phyloP scores from a whole-genome alignment of 2,888 invertebrate species.

The Agrenia bidenticulata region DNA sequence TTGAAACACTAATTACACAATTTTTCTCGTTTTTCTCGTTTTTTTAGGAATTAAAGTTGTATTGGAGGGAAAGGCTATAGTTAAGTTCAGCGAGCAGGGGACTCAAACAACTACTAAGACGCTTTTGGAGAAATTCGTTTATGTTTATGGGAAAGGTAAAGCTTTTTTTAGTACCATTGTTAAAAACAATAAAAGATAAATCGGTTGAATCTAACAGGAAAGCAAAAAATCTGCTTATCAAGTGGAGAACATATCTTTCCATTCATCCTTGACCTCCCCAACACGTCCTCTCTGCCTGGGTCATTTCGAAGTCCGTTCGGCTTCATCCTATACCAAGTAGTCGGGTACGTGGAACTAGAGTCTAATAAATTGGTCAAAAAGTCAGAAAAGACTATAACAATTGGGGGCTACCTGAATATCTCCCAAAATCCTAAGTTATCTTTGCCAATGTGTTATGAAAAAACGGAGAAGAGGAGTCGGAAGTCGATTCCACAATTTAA shows the following conservation, averaged over 20 bases:
- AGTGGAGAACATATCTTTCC: slow-evolving; percentile 9
- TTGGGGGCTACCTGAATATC: slow-evolving; percentile 11
- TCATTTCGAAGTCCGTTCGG: slow-evolving; percentile 26
- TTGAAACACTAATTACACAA: too few relatives aligned
- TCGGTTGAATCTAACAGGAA: neutral
- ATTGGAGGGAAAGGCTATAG: slow-evolving; percentile 18
- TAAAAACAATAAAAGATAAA: too few relatives aligned
- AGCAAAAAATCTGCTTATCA: neutral
- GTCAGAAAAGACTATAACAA: slow-evolving; percentile 18
- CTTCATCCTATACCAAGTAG: slow-evolving; percentile 15
- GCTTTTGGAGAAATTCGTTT: slow-evolving; percentile 10
- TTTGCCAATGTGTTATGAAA: slow-evolving; percentile 1
- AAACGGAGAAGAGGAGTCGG: slow-evolving; percentile 3
- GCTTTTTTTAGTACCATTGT: neutral
- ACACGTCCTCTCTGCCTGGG: slow-evolving; percentile 12
- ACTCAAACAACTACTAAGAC: slow-evolving; percentile 7
- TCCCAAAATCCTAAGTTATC: neutral
- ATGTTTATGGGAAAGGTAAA: slow-evolving; percentile 12
- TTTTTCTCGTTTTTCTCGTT: neutral
- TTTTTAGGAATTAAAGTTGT: slow-evolving; percentile 20
- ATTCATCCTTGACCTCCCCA: slow-evolving; percentile 10
- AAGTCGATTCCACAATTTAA: slow-evolving; percentile 18
- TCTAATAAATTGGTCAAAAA: slow-evolving; percentile 10
- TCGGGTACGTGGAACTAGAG: slow-evolving; percentile 4
- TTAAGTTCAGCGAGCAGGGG: slow-evolving; percentile 22